These are phyloP conservation scores for Zosterops borbonicus DNA, from an alignment of 2,113 vertebrate genomes.

Conservation along the genomic window DNA sequence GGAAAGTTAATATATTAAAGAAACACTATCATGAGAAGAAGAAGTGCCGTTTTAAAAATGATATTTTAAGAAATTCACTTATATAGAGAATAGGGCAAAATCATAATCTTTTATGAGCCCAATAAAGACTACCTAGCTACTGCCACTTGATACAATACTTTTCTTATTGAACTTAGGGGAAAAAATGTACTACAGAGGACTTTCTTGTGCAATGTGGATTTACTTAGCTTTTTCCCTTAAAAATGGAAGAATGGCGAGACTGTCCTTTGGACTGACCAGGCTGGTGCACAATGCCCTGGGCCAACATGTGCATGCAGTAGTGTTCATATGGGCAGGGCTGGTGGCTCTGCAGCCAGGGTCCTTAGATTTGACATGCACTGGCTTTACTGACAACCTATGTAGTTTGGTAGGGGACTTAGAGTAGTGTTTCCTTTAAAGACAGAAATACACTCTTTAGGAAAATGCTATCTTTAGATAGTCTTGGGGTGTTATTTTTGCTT, in stretches of 20 bases:
- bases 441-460: background rate
- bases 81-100: slow-evolving; percentile 53
- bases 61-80: slow-evolving; percentile 68
- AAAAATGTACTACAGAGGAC: background rate
- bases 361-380: background rate
- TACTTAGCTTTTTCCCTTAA: background rate
- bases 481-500: background rate
- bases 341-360: background rate
- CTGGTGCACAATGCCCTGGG: background rate
- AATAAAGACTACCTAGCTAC: slow-evolving; percentile 50
- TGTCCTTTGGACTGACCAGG: background rate
- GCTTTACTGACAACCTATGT: background rate
- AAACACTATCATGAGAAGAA: slow-evolving; percentile 47
- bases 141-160: slow-evolving; percentile 34
- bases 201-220: background rate
- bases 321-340: accelerated
- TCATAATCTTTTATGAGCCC: slow-evolving; percentile 55
- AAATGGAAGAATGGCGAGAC: background rate
- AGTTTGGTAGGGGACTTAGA: background rate
- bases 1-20: slow-evolving; percentile 61
- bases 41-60: slow-evolving; percentile 34
- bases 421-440: background rate
- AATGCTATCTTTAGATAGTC: background rate
- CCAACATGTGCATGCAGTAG: background rate
- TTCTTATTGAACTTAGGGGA: slow-evolving; percentile 37